phyloP scores from a whole-genome alignment of 2,797 vertebrate species.

The Sitta carolinensis region DNA sequence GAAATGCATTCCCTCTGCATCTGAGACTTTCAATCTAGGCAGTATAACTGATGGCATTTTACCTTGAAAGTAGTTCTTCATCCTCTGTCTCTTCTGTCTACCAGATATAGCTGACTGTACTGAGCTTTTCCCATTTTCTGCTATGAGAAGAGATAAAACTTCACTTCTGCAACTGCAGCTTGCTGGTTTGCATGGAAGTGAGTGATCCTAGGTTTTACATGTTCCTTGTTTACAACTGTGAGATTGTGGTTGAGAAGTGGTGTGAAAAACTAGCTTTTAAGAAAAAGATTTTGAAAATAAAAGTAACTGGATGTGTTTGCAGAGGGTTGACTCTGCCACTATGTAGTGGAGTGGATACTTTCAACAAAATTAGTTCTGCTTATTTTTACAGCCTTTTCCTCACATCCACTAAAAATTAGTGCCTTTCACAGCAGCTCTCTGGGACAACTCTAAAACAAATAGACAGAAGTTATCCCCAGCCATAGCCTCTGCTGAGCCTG shows the following conservation, averaged over 20 bases:
- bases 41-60: not conserved
- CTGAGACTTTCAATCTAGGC: not conserved
- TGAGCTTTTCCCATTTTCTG: not conserved
- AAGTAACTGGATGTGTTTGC: slow-evolving; percentile 7
- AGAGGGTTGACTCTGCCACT: not conserved
- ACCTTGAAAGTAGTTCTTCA: not conserved
- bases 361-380: slow-evolving; percentile 18
- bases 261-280: not conserved
- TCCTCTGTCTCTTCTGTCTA: not conserved
- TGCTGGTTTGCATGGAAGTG: not conserved
- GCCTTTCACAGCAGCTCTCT: not conserved
- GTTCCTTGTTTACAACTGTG: not conserved
- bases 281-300: not conserved
- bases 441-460: not conserved
- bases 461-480: not conserved
- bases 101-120: not conserved
- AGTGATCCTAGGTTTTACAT: not conserved
- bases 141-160: not conserved
- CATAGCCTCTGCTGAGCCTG: not conserved
- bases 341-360: not conserved
- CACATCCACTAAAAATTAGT: not conserved
- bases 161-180: not conserved
- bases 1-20: not conserved
- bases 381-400: slow-evolving; percentile 27
- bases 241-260: not conserved